Conservation (phyloP, 2,797 vertebrate species). For the Columba guinea region DNA sequence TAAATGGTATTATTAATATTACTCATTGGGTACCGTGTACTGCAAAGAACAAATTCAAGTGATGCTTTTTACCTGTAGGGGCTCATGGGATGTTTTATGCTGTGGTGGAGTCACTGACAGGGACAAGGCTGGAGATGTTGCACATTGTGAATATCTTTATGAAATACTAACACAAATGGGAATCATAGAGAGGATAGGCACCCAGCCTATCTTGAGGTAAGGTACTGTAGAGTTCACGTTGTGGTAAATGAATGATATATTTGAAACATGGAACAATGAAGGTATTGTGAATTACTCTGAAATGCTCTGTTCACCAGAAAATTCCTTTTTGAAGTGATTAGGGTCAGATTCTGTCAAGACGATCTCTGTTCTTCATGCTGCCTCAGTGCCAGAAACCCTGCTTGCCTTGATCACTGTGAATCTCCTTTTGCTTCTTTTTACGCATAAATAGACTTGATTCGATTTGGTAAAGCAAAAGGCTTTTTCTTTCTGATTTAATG, state of each 20-base stretch:
- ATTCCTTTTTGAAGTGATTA: background rate
- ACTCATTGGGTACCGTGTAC: background rate
- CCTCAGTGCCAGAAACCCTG: too few relatives aligned
- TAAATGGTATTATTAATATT: background rate
- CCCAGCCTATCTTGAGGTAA: background rate
- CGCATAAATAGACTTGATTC: background rate
- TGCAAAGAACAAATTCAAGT: background rate
- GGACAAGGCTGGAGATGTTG: background rate
- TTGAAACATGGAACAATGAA: background rate
- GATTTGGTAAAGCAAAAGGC: background rate
- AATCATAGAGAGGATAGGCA: accelerated
- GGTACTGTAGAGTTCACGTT: background rate
- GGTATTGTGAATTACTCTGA: background rate
- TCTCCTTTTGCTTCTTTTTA: background rate
- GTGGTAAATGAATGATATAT: background rate
- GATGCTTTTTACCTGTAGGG: background rate
- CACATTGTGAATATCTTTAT: accelerated
- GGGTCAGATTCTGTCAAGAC: too few relatives aligned
- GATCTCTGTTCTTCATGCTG: background rate
- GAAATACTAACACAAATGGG: background rate
- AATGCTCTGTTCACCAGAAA: background rate
- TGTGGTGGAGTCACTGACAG: background rate
- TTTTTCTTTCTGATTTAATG: background rate
- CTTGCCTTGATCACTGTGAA: background rate
- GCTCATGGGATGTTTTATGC: background rate